Evolutionary conservation across 2,888 invertebrate species (phyloP).

Genomic region (Agriotes lineatus): DNA sequence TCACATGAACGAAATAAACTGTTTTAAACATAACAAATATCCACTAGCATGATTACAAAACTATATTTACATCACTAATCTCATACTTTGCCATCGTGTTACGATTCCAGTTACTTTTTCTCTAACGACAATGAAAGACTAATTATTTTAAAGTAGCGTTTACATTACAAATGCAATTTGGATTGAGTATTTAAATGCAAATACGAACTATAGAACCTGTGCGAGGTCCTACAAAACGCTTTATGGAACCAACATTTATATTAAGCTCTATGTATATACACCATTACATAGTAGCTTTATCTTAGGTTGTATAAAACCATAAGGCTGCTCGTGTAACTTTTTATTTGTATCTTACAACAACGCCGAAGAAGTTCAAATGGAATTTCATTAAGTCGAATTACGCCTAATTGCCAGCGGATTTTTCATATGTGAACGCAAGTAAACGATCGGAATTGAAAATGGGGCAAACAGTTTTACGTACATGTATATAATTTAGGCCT

Average conservation of each 20-base stretch:
- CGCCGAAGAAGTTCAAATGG: conserved; percentile 3
- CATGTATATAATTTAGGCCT: conserved; percentile 42
- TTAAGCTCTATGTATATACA: conserved; percentile 44
- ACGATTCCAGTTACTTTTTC: conserved; percentile 40
- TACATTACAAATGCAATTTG: conserved; percentile 45
- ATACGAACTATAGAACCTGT: conserved; percentile 28
- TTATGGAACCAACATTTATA: conserved; percentile 41
- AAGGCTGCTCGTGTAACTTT: conserved; percentile 43
- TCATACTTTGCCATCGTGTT: conserved; percentile 46
- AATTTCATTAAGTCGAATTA: not conserved
- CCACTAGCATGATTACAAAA: conserved; percentile 52
- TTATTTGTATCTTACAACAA: conserved; percentile 20
- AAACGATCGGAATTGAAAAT: conserved; percentile 2
- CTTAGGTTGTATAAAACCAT: conserved; percentile 41
- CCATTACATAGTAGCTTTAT: conserved; percentile 43
- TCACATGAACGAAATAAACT: conserved; percentile 28
- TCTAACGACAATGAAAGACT: conserved; percentile 48
- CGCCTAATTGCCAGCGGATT: conserved; percentile 6
- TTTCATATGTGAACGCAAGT: not conserved
- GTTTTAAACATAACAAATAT: conserved; percentile 41
- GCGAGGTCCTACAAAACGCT: conserved; percentile 27
- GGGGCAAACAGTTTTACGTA: conserved; percentile 37
- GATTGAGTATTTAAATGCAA: conserved; percentile 46
- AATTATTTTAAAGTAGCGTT: conserved; percentile 46
- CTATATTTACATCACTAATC: conserved; percentile 52